Conservation (phyloP, 2,888 invertebrate species). For the Phalera bucephala region DNA sequence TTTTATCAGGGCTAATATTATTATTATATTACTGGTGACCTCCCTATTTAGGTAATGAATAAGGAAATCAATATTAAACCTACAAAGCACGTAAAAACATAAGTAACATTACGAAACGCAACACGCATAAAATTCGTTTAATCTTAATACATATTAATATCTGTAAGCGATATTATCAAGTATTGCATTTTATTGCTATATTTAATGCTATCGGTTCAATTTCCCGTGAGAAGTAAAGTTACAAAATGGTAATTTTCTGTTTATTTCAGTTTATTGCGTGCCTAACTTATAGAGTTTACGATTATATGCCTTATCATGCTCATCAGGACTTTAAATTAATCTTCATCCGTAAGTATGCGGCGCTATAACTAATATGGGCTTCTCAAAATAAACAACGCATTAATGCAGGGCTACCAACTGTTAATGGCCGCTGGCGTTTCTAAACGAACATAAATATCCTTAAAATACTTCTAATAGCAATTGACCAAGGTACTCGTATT, state of each 20-base stretch:
- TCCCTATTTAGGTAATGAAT: no score
- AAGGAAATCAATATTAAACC: no score
- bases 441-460: no score
- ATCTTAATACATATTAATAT: conserved; percentile 26
- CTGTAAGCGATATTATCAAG: conserved; percentile 22
- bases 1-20: no score
- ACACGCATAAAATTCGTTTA: conserved; percentile 19
- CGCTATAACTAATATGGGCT: conserved; percentile 16
- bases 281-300: conserved; percentile 23
- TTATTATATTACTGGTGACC: no score
- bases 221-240: conserved; percentile 39
- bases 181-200: conserved; percentile 29
- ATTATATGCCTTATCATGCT: conserved; percentile 21
- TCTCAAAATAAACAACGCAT: conserved; percentile 42
- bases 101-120: conserved; percentile 11
- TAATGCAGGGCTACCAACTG: conserved; percentile 4
- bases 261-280: conserved; percentile 25
- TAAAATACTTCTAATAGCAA: no score
- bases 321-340: conserved; percentile 26
- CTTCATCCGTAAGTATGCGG: conserved; percentile 20
- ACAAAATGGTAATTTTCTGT: conserved; percentile 23
- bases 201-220: conserved; percentile 20
- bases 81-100: no score
- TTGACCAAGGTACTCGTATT: no score
- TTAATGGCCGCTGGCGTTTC: no score